Percentiles rank a stretch among this genome's conserved stretches.
phyloP scores from a whole-genome alignment of 1,140 invertebrate species.

The Pemphigus obesinymphae region DNA sequence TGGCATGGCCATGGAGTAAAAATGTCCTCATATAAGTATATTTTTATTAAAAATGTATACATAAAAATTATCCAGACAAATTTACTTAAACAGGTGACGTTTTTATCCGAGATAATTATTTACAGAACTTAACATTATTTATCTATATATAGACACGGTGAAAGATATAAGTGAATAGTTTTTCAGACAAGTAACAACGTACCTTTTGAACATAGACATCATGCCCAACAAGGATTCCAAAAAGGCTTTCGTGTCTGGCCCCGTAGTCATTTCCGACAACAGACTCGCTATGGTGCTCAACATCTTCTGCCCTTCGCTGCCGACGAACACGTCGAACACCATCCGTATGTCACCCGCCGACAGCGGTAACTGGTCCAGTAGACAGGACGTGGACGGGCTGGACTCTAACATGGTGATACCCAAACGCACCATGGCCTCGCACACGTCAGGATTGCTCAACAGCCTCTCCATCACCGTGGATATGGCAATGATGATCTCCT shows the following conservation, averaged over 20 bases:
- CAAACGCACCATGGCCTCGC: neutral
- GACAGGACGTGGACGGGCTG: neutral
- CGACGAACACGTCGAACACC: conserved; percentile 6
- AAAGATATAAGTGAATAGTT: too few species aligned
- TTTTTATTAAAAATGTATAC: neutral
- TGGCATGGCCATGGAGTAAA: too few species aligned
- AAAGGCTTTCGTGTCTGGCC: neutral
- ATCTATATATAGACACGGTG: too few species aligned
- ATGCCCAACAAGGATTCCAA: neutral
- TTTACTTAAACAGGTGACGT: too few species aligned
- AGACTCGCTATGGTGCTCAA: neutral
- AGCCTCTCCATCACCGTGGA: neutral
- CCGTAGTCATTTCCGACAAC: neutral
- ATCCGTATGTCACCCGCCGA: neutral
- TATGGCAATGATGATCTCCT: neutral
- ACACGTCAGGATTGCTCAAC: neutral
- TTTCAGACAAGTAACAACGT: neutral
- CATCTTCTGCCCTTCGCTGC: neutral
- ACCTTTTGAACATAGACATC: conserved; percentile 20
- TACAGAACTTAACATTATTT: too few species aligned
- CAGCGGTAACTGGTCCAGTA: conserved; percentile 9
- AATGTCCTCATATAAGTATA: neutral
- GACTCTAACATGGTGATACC: neutral
- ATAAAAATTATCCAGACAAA: too few species aligned
- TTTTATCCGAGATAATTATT: neutral